phyloP scores from a whole-genome alignment of 2,797 vertebrate genomes.

The Oreochromis mossambicus region DNA sequence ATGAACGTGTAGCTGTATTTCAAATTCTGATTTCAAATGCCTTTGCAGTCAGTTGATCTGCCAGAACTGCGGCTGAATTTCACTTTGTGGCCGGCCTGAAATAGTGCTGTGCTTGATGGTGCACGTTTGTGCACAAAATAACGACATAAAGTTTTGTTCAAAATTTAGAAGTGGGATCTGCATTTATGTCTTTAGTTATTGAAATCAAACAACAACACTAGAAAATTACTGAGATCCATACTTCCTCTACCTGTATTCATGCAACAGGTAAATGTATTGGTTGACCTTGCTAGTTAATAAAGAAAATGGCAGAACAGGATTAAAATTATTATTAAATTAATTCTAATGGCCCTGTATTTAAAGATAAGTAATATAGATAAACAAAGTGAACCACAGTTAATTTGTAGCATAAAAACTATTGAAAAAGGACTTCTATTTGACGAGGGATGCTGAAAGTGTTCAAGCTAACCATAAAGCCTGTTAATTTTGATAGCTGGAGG shows the following conservation, averaged over 20 bases:
- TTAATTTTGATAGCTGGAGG: background rate
- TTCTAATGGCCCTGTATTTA: background rate
- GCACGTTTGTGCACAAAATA: background rate
- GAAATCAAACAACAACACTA: background rate
- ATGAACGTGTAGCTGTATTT: background rate
- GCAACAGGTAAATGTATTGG: background rate
- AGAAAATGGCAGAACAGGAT: background rate
- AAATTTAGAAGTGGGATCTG: background rate
- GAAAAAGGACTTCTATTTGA: background rate
- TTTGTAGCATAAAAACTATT: background rate
- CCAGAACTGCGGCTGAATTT: background rate
- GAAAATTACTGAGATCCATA: background rate
- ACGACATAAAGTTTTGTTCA: background rate
- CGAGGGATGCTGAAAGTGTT: background rate
- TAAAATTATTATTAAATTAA: background rate
- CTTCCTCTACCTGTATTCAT: background rate
- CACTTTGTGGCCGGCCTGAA: background rate
- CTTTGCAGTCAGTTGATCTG: background rate
- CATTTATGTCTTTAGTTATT: background rate
- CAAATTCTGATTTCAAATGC: background rate
- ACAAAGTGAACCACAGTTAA: background rate
- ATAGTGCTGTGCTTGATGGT: background rate
- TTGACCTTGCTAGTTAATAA: slow-evolving; percentile 8
- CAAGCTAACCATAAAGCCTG: background rate
- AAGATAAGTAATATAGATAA: background rate